phyloP scores from a whole-genome alignment of 2,797 vertebrate species.

The Astyanax mexicanus region DNA sequence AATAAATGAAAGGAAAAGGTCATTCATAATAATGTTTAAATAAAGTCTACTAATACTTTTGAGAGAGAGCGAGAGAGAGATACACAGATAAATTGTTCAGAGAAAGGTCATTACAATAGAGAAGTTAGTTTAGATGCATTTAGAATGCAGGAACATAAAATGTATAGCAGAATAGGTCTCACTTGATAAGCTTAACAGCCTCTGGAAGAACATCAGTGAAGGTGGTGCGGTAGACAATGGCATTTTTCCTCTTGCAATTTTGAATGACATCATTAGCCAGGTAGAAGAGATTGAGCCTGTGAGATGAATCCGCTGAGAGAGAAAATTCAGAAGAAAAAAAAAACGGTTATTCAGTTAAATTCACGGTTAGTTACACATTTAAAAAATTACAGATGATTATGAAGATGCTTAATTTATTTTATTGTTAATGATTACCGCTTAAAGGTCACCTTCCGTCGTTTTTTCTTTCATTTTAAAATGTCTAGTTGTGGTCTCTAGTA shows the following conservation, averaged over 20 bases:
- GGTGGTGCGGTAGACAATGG: constrained; percentile 91
- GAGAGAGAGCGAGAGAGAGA: neutral
- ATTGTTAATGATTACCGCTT: too few species aligned
- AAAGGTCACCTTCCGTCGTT: too few species aligned
- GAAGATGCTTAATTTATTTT: too few species aligned
- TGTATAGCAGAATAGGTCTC: constrained; percentile 8
- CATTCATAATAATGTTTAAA: neutral
- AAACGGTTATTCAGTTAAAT: neutral
- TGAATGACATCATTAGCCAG: constrained; percentile 97
- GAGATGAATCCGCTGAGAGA: constrained; percentile 82
- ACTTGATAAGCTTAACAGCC: constrained; percentile 90
- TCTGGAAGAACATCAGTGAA: constrained; percentile 93
- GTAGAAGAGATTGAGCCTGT: constrained; percentile 94
- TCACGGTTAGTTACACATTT: neutral
- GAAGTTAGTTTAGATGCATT: too few species aligned
- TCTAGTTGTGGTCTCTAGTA: too few species aligned
- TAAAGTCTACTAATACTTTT: neutral
- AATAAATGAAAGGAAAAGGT: neutral
- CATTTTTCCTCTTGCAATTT: constrained; percentile 96
- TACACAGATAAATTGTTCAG: neutral
- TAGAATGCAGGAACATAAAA: neutral
- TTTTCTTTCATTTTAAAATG: too few species aligned
- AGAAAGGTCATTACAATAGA: too few species aligned
- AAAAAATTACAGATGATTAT: too few species aligned
- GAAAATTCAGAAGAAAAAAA: too few species aligned